Evolutionary conservation across 2,888 invertebrate genomes (phyloP).

Genomic region (Gryllus longicercus): DNA sequence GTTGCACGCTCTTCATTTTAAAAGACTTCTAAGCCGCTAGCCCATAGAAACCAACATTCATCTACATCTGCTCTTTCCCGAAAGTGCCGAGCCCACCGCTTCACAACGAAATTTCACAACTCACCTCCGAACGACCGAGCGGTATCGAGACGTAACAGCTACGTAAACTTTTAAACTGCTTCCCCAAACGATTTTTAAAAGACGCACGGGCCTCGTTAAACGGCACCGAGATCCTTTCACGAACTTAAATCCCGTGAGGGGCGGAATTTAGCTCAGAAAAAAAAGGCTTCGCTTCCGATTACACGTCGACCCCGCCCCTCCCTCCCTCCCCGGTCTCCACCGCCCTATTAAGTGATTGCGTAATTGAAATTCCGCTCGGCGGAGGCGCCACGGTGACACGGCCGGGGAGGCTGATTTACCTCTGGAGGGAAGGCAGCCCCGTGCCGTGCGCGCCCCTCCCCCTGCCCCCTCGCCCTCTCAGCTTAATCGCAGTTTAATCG

Average conservation of each 20-base stretch:
- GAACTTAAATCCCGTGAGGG: not conserved
- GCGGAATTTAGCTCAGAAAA: not conserved
- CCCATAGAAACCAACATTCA: too few species aligned
- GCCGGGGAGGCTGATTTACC: slow-evolving; percentile 5
- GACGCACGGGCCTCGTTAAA: slow-evolving; percentile 1
- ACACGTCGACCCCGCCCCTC: not conserved
- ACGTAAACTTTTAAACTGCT: not conserved
- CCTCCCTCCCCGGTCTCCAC: not conserved
- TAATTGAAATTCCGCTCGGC: slow-evolving; percentile 17
- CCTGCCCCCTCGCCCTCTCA: not conserved
- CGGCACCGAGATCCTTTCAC: not conserved
- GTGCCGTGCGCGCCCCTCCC: not conserved
- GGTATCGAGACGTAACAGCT: not conserved
- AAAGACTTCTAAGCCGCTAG: too few species aligned
- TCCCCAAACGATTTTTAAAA: slow-evolving; percentile 3
- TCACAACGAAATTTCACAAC: too few species aligned
- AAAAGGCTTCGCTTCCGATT: not conserved
- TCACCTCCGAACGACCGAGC: not conserved
- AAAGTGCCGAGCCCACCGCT: too few species aligned
- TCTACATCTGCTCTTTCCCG: too few species aligned
- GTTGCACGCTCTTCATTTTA: too few species aligned
- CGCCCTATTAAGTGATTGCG: not conserved
- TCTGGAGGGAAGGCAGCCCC: not conserved
- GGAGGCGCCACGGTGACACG: not conserved
- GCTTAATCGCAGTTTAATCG: slow-evolving; percentile 17